phyloP scores from a whole-genome alignment of 1,140 invertebrate genomes.

The Brachionus rubens region DNA sequence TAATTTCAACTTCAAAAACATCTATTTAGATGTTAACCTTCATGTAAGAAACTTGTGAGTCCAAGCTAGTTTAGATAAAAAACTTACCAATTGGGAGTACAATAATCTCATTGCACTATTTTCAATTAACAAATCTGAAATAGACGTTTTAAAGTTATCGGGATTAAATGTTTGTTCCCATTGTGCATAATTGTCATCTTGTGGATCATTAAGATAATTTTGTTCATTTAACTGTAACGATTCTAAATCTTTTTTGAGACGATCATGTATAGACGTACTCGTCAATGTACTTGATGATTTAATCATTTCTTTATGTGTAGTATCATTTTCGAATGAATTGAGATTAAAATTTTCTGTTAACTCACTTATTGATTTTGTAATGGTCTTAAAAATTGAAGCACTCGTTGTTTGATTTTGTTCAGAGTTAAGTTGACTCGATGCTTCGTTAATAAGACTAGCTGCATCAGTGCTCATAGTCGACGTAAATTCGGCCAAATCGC shows the following conservation, averaged over 20 bases:
- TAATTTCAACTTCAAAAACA: too few species aligned
- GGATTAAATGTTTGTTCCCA: not conserved
- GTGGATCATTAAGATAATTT: not conserved
- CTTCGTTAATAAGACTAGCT: not conserved
- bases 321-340: not conserved
- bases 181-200: not conserved
- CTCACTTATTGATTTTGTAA: conserved; percentile 11
- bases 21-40: too few species aligned
- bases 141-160: not conserved
- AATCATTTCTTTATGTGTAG: not conserved
- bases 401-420: not conserved
- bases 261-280: not conserved
- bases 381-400: not conserved
- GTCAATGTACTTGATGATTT: not conserved
- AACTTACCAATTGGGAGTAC: conserved; percentile 16
- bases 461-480: conserved; percentile 9
- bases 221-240: not conserved
- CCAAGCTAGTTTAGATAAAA: too few species aligned
- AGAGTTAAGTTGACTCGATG: not conserved
- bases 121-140: conserved; percentile 24
- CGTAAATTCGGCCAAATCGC: conserved; percentile 28
- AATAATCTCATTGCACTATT: not conserved
- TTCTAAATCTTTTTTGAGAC: not conserved
- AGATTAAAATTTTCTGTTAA: not conserved
- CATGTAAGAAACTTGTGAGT: too few species aligned